These are phyloP conservation scores for Lethrus apterus DNA, from an alignment of 1,140 invertebrate species.

Conservation along the genomic window DNA sequence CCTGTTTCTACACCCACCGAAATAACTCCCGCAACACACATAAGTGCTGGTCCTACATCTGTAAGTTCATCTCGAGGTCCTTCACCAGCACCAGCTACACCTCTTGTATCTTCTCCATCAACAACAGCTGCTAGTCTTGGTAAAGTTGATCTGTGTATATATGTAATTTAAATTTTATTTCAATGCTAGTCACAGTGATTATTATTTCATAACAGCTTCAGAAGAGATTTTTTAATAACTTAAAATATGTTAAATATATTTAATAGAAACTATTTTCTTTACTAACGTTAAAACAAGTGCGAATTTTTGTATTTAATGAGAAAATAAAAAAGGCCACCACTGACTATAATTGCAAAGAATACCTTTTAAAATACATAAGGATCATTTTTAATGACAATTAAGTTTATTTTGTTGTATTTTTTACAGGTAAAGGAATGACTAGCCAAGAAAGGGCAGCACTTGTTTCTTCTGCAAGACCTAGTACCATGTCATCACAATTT, in stretches of 20 bases:
- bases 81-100: constrained; percentile 49
- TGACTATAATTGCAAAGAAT: no score
- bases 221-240: no score
- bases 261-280: constrained; percentile 5
- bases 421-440: constrained; percentile 44
- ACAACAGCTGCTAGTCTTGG: constrained; percentile 36
- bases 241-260: no score
- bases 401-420: no score
- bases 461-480: constrained; percentile 40
- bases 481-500: constrained; percentile 60
- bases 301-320: no score
- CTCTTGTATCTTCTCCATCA: constrained; percentile 42
- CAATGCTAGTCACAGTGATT: no score
- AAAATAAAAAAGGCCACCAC: no score
- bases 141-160: constrained; percentile 17
- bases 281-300: no score
- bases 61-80: constrained; percentile 46
- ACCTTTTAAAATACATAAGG: no score
- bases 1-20: constrained; percentile 31
- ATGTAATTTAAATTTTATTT: no score
- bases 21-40: constrained; percentile 29
- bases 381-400: no score
- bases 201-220: no score
- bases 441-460: constrained; percentile 42
- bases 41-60: constrained; percentile 35